Evolutionary conservation across 2,888 invertebrate genomes (phyloP), one percentile per base, ranked within the genome.

Genomic region (Cordilura impudica): DNA sequence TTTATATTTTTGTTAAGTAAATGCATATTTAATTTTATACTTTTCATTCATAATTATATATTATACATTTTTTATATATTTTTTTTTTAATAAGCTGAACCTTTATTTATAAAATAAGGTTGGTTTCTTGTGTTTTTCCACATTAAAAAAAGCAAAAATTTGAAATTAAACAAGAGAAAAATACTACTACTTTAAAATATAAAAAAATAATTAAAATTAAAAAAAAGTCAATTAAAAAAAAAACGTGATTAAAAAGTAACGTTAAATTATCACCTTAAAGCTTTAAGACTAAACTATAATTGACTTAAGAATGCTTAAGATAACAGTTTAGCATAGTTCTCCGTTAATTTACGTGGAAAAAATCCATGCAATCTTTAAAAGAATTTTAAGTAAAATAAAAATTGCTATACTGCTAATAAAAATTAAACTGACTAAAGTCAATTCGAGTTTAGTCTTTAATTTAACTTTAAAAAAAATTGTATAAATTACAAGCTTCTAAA

Each of bases 71-170:
- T 60, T n/a, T 63, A 18, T 63, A 35, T 18, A 18, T 14, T 54
- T 67, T 66, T 65, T 60, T 66, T 71, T 79, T 29, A 29, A 49
- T 67, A 58, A 75, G 74, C 76, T 78, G 82, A 87, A 87, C 84
- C 87, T 86, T 84, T 87, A 87, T 87, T 88, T 87, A 87, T 87
- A 87, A 87, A 88, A 87, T 88, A 88, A 87, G 88, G 88, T 87
- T 81, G 61, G 29, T 60, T 45, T 23, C 47, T 54, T 66, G 66
- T 53, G 18, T 73, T n/a, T 69, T 72, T 73, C 66, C 78, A 77
- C 63, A 71, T 67, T 31, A 78, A 78, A 83, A 72, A 69, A 78
- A 63, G 47, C 58, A 74, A 29, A 66, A 61, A 77, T 73, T 65
- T 65, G 23, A 69, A 43, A 81, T 81, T 81, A 71, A 82, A 81